Percentiles rank a stretch among this genome's conserved stretches.
Evolutionary conservation across 2,113 vertebrate genomes (phyloP).

Genomic region (Rhineura floridana): DNA sequence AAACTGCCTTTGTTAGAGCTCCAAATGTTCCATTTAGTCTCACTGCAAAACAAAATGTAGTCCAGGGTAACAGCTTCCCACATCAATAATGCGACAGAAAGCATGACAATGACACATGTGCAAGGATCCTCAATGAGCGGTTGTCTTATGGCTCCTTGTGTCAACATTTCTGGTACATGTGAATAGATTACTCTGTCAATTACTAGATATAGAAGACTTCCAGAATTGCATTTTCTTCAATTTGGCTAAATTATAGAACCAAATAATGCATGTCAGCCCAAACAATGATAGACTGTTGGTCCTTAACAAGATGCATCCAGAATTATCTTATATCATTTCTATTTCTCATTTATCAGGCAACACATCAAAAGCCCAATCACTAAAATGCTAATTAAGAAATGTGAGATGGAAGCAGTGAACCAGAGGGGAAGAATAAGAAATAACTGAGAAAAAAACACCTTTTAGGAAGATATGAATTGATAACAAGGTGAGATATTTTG

Average conservation of each 20-base stretch:
- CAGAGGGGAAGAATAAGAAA: neutral
- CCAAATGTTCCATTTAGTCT: neutral
- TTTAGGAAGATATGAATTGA: neutral
- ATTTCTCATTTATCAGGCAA: constrained; percentile 2
- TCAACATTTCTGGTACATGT: neutral
- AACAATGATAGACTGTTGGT: constrained; percentile 9
- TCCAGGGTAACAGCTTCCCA: neutral
- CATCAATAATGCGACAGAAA: neutral
- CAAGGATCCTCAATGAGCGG: neutral
- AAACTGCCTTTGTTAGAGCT: neutral
- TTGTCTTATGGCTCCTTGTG: neutral
- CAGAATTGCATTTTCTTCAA: constrained; percentile 10
- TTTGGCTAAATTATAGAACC: constrained; percentile 34
- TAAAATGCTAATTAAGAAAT: neutral
- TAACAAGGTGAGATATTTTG: neutral
- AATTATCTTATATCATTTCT: neutral
- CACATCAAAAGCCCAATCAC: neutral
- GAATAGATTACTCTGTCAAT: constrained; percentile 2
- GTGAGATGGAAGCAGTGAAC: neutral
- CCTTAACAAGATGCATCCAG: constrained; percentile 40
- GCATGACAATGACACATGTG: too few relatives aligned
- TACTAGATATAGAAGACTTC: constrained; percentile 11
- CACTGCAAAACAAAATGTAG: neutral
- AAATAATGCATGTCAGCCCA: neutral
- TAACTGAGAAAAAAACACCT: neutral